Evolutionary conservation across 2,113 vertebrate genomes (phyloP).

Genomic region (Macquaria australasica): DNA sequence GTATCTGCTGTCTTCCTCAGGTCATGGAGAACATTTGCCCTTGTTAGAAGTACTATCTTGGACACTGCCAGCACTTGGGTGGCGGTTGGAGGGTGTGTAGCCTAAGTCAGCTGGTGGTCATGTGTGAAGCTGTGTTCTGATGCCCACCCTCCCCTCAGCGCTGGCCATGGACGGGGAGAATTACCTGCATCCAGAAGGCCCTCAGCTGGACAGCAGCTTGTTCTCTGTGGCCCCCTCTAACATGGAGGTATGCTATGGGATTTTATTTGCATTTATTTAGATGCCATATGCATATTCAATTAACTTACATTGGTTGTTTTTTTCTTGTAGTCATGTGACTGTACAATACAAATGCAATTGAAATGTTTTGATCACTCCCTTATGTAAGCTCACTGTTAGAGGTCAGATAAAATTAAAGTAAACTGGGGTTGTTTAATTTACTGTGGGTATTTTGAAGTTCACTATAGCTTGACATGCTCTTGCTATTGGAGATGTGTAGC

Average conservation of each 20-base stretch:
- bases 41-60: constrained; percentile 63
- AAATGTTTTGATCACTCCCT: neutral
- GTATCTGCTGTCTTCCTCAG: constrained; percentile 50
- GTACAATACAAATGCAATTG: neutral
- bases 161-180: constrained; percentile 88
- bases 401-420: neutral
- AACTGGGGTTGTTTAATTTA: too few species aligned
- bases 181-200: constrained; percentile 85
- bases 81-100: constrained; percentile 48
- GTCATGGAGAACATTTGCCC: constrained; percentile 77
- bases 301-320: neutral
- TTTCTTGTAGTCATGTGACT: neutral
- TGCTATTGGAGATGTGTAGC: neutral
- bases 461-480: neutral
- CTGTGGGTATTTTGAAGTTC: neutral
- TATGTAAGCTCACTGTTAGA: neutral
- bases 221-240: constrained; percentile 76
- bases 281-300: neutral
- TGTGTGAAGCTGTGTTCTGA: constrained; percentile 81
- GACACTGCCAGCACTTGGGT: constrained; percentile 63
- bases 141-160: constrained; percentile 83
- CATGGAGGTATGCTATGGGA: constrained; percentile 73
- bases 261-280: constrained; percentile 18
- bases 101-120: constrained; percentile 74
- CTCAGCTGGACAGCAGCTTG: constrained; percentile 81